Evolutionary conservation across 92 coral and sea anemone genomes (phyloP).

Genomic region (Actinernus sp.): DNA sequence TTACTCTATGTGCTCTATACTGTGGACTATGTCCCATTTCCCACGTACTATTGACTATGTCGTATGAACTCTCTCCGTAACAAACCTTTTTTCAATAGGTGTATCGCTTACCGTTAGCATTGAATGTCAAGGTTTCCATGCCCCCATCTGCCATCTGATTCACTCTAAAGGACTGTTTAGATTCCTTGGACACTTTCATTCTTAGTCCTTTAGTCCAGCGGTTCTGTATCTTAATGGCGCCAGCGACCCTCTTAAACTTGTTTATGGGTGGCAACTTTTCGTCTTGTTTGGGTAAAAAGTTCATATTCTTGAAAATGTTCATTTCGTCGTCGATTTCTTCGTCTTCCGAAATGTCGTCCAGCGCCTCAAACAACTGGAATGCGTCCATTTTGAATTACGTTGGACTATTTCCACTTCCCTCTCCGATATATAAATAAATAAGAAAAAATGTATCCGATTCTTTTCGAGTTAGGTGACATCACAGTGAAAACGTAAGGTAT

Average conservation of each 20-base stretch:
- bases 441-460: too few relatives aligned
- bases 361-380: too few relatives aligned
- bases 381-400: too few relatives aligned
- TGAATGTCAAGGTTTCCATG: constrained; percentile 20
- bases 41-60: too few relatives aligned
- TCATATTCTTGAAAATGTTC: neutral
- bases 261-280: constrained; percentile 18
- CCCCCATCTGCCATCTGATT: constrained; percentile 29
- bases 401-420: too few relatives aligned
- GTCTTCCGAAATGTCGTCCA: neutral
- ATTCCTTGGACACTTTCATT: constrained; percentile 26
- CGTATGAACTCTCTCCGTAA: too few relatives aligned
- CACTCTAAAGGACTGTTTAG: constrained; percentile 3
- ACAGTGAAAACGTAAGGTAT: too few relatives aligned
- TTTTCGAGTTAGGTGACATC: too few relatives aligned
- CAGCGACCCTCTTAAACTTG: constrained; percentile 33
- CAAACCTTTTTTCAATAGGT: too few relatives aligned
- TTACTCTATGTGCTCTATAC: too few relatives aligned
- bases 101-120: constrained; percentile 58
- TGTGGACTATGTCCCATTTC: too few relatives aligned
- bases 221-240: constrained; percentile 37
- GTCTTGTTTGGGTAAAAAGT: constrained; percentile 10
- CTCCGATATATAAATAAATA: too few relatives aligned
- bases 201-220: constrained; percentile 41
- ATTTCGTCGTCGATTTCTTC: neutral